Conservation (phyloP, 2,113 vertebrate genomes). For the Mustela nigripes region DNA sequence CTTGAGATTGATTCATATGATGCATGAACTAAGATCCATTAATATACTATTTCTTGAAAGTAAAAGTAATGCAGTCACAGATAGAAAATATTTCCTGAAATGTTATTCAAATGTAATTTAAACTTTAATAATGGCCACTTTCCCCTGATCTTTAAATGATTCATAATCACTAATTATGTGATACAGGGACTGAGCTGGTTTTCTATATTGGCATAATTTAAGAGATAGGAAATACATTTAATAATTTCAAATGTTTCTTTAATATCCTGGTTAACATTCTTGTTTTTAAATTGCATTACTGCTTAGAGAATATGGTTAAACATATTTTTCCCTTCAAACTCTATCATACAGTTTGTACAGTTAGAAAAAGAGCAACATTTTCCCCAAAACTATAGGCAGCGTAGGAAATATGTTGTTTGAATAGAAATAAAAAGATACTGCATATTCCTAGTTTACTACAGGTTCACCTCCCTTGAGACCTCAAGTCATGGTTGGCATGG, state of each 20-base stretch:
- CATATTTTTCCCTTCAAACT: conserved; percentile 8
- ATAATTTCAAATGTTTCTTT: conserved; percentile 73
- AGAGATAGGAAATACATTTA: conserved; percentile 42
- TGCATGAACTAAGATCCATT: not conserved
- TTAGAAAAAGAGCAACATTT: not conserved
- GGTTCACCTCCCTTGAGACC: not conserved
- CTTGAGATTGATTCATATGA: not conserved
- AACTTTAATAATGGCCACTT: not conserved
- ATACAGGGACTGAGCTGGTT: not conserved
- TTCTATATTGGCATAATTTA: conserved; percentile 45
- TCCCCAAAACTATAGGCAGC: not conserved
- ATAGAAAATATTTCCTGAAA: conserved; percentile 34
- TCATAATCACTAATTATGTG: not conserved
- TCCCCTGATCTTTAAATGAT: not conserved
- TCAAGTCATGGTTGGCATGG: not conserved
- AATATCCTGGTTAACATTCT: conserved; percentile 46
- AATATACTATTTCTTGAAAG: not conserved
- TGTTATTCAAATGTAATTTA: conserved; percentile 10
- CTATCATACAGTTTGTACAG: not conserved
- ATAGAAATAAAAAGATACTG: not conserved
- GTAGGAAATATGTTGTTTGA: not conserved
- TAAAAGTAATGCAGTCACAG: not conserved
- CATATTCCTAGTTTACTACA: not conserved
- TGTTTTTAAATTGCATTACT: conserved; percentile 45
- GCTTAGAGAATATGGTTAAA: conserved; percentile 41